Percentiles rank a stretch among this genome's conserved stretches.
These are phyloP conservation scores for Enoplolaimus lenunculus DNA, from an alignment of 2,888 invertebrate genomes.

Conservation along the genomic window DNA sequence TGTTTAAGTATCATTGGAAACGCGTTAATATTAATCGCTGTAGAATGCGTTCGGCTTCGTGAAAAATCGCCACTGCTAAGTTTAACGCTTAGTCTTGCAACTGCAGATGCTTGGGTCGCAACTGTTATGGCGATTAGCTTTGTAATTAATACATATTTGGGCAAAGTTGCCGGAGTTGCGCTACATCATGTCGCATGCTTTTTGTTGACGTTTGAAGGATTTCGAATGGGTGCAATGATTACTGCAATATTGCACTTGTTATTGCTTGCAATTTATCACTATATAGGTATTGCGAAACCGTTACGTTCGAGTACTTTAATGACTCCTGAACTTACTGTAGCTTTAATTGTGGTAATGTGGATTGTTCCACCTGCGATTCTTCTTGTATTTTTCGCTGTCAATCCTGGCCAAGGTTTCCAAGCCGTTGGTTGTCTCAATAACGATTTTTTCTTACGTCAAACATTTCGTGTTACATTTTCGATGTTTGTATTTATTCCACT, in stretches of 20 bases:
- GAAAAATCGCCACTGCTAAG: slow-evolving; percentile 49
- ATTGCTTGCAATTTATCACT: slow-evolving; percentile 53
- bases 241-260: slow-evolving; percentile 52
- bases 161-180: slow-evolving; percentile 36
- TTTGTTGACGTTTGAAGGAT: slow-evolving; percentile 39
- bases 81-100: slow-evolving; percentile 51
- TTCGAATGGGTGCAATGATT: slow-evolving; percentile 50
- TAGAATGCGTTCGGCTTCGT: slow-evolving; percentile 48
- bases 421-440: slow-evolving; percentile 10
- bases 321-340: slow-evolving; percentile 48
- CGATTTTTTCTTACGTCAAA: neutral
- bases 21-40: slow-evolving; percentile 48
- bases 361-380: slow-evolving; percentile 47
- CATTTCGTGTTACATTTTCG: neutral
- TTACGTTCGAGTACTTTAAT: slow-evolving; percentile 51
- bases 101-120: slow-evolving; percentile 51
- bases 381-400: slow-evolving; percentile 46
- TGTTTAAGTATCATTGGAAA: slow-evolving; percentile 49
- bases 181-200: slow-evolving; percentile 14
- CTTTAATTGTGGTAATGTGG: slow-evolving; percentile 49
- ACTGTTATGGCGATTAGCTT: slow-evolving; percentile 47
- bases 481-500: neutral
- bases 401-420: slow-evolving; percentile 43
- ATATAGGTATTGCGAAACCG: slow-evolving; percentile 51
- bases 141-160: slow-evolving; percentile 48